phyloP scores from a whole-genome alignment of 1,140 invertebrate species.

The Drosophila azteca region DNA sequence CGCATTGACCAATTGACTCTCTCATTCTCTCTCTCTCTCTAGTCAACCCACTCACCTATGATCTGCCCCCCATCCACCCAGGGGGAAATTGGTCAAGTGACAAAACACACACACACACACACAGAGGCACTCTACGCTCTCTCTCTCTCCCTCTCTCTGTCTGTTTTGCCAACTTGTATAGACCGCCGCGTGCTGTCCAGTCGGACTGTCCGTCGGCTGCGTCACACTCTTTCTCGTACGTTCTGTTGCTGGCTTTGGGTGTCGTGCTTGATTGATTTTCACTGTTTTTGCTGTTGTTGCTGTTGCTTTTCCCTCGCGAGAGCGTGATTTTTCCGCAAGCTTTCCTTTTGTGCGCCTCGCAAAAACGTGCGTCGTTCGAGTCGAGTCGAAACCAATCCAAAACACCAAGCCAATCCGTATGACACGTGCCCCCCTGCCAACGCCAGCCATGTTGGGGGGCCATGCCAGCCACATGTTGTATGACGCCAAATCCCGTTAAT shows the following conservation, averaged over 20 bases:
- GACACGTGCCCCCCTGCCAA: no score
- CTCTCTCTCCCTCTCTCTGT: not conserved
- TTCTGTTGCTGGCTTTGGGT: constrained; percentile 1
- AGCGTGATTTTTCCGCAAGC: constrained; percentile 34
- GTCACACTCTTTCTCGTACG: constrained; percentile 1
- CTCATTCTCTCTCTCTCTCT: not conserved
- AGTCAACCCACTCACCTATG: not conserved
- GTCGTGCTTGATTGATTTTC: constrained; percentile 40
- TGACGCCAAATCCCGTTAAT: no score
- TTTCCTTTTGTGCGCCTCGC: not conserved
- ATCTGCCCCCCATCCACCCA: not conserved
- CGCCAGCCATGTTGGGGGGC: no score
- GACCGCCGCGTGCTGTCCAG: constrained; percentile 14
- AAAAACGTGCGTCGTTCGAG: constrained; percentile 10
- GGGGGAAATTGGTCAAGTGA: constrained; percentile 43
- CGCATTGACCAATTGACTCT: constrained; percentile 2
- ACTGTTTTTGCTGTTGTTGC: not conserved
- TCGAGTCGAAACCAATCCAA: not conserved
- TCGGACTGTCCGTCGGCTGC: constrained; percentile 8
- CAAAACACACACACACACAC: constrained; percentile 24
- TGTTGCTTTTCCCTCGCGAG: constrained; percentile 22
- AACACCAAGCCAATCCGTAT: no score
- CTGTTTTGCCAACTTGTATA: constrained; percentile 24
- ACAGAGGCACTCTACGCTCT: not conserved
- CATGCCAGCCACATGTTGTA: no score